Conservation (phyloP, 2,888 invertebrate genomes). For the Polydesmus complanatus region DNA sequence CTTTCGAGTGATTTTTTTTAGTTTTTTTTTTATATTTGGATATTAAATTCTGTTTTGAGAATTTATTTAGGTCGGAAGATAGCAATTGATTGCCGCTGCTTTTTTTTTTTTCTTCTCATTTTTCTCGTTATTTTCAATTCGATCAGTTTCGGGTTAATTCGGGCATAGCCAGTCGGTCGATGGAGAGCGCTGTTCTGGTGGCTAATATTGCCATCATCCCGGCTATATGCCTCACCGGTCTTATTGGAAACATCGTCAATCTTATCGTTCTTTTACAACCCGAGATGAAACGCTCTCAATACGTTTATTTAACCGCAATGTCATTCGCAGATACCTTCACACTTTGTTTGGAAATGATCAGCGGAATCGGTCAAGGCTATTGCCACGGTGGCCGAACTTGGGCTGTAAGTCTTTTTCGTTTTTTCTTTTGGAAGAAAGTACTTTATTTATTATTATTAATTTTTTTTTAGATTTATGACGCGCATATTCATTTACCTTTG, state of each 20-base stretch:
- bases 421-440: no score
- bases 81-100: not conserved
- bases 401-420: not conserved
- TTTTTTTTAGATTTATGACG: slow-evolving; percentile 4
- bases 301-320: not conserved
- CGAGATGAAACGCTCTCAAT: not conserved
- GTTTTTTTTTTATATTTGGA: no score
- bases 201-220: not conserved
- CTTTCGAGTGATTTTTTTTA: no score
- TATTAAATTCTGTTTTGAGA: not conserved
- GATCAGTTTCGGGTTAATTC: not conserved
- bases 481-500: slow-evolving; percentile 2
- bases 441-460: not conserved
- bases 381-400: not conserved
- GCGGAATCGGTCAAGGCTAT: not conserved
- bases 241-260: not conserved
- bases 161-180: not conserved
- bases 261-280: not conserved
- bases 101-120: not conserved
- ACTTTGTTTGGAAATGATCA: not conserved
- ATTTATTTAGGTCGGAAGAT: not conserved
- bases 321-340: not conserved
- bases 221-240: not conserved
- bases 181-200: not conserved
- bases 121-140: not conserved